These are phyloP conservation scores for Pinctada fucata DNA, from an alignment of 2,888 invertebrate genomes.

Conservation along the genomic window DNA sequence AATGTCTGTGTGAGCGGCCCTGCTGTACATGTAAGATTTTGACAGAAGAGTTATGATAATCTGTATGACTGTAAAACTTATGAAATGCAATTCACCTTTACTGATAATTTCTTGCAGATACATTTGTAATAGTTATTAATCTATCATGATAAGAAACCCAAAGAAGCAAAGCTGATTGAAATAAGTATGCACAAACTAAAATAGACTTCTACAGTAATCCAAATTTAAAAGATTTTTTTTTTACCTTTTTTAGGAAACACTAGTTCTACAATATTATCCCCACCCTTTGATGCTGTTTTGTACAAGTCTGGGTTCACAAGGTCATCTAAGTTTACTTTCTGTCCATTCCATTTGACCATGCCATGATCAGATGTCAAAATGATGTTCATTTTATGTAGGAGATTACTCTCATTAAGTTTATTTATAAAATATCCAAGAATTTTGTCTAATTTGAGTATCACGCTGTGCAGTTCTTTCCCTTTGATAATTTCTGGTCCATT, in stretches of 20 bases:
- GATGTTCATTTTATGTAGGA: conserved; percentile 81
- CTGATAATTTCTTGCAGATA: too few relatives aligned
- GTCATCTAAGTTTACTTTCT: conserved; percentile 47
- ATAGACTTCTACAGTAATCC: too few relatives aligned
- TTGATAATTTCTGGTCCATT: conserved; percentile 77
- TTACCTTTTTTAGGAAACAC: conserved; percentile 76
- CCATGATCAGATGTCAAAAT: conserved; percentile 86
- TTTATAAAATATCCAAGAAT: conserved; percentile 78
- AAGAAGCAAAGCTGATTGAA: too few relatives aligned
- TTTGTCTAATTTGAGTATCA: conserved; percentile 78
- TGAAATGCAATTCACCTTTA: too few relatives aligned
- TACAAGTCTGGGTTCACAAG: conserved; percentile 46
- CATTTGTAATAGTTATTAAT: too few relatives aligned
- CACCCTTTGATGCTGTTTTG: conserved; percentile 26
- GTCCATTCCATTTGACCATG: conserved; percentile 78
- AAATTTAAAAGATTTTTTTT: neutral
- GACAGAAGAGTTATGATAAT: too few relatives aligned
- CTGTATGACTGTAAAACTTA: too few relatives aligned
- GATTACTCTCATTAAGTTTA: conserved; percentile 78
- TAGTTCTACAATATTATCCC: conserved; percentile 34
- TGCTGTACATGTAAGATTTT: too few relatives aligned
- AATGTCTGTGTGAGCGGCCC: too few relatives aligned
- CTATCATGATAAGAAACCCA: too few relatives aligned
- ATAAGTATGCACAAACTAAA: too few relatives aligned
- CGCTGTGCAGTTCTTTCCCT: conserved; percentile 73